phyloP scores from a whole-genome alignment of 2,113 vertebrate species.

The Damaliscus lunatus region DNA sequence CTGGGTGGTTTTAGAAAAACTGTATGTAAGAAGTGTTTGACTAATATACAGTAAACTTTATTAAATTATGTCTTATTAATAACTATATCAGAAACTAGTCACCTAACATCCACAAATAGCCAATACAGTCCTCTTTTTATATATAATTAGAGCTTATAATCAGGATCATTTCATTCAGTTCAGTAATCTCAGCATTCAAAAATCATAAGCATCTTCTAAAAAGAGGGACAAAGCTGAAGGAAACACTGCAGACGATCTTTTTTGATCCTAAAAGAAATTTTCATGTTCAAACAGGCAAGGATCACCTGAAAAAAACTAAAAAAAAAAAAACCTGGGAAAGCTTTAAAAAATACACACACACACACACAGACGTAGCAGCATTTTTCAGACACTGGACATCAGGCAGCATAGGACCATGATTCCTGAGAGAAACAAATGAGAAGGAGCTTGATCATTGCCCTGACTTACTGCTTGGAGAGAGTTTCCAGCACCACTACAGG shows the following conservation, averaged over 20 bases:
- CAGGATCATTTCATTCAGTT: background rate
- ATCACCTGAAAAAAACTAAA: background rate
- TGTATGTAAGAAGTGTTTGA: background rate
- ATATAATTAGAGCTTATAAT: background rate
- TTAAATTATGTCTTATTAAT: background rate
- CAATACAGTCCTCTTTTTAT: background rate
- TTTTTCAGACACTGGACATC: background rate
- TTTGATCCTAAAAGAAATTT: background rate
- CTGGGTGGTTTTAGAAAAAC: background rate
- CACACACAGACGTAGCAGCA: background rate
- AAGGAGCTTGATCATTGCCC: background rate
- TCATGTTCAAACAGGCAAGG: background rate
- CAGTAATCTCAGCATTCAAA: background rate
- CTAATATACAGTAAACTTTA: background rate
- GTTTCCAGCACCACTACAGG: background rate
- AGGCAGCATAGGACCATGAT: background rate
- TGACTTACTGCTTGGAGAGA: background rate
- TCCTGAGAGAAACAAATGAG: background rate
- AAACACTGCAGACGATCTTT: background rate
- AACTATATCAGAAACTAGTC: background rate
- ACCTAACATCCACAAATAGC: background rate
- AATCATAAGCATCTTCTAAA: background rate
- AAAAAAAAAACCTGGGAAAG: background rate
- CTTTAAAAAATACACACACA: background rate
- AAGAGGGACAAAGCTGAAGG: slow-evolving; percentile 13